Conservation (phyloP, 2,888 invertebrate genomes). For the Apodemia duryi region DNA sequence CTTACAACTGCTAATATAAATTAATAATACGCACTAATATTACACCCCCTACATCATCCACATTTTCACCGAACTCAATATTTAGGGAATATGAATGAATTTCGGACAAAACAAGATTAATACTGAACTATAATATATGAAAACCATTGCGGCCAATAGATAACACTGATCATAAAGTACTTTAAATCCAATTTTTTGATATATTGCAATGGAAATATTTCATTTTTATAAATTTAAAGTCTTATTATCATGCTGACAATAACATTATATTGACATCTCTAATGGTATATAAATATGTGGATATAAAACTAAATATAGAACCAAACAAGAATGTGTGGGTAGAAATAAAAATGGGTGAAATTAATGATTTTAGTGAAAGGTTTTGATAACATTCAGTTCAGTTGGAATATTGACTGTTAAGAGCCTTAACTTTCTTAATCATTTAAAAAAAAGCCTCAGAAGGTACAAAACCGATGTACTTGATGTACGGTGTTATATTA, state of each 20-base stretch:
- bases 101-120: not conserved
- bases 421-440: not conserved
- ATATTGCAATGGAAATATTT: not conserved
- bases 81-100: not conserved
- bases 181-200: not conserved
- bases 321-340: not conserved
- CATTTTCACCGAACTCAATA: conserved; percentile 21
- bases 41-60: conserved; percentile 16
- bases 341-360: not conserved
- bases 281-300: not conserved
- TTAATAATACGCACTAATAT: conserved; percentile 27
- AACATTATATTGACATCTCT: not conserved
- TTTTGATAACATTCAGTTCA: conserved; percentile 2
- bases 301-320: not conserved
- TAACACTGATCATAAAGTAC: too few species aligned
- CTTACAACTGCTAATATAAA: conserved; percentile 51
- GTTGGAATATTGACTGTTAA: conserved; percentile 9
- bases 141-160: too few species aligned
- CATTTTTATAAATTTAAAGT: not conserved
- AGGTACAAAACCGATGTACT: too few species aligned
- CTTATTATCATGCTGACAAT: not conserved
- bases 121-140: too few species aligned
- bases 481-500: not conserved
- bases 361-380: not conserved
- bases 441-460: too few species aligned